These are phyloP conservation scores for Holacanthella duospinosa DNA, from an alignment of 2,888 invertebrate species.

Conservation along the genomic window DNA sequence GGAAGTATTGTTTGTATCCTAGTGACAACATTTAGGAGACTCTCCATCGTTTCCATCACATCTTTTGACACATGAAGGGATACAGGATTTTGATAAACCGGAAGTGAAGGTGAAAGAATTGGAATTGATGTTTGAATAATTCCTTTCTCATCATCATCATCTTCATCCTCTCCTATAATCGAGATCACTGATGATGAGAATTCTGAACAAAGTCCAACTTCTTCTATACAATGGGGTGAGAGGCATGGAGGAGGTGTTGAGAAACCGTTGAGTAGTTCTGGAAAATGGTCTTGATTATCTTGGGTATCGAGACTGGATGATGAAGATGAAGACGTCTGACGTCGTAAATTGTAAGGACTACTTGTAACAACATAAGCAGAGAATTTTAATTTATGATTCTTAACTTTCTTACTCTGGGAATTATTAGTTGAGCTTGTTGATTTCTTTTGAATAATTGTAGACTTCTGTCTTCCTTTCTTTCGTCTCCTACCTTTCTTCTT, in stretches of 20 bases:
- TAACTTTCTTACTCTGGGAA: no score
- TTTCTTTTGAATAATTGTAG: no score
- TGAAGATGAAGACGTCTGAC: not conserved
- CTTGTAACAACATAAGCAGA: not conserved
- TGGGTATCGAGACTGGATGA: not conserved
- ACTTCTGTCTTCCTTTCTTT: not conserved
- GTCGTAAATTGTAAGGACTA: not conserved
- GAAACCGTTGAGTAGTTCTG: not conserved
- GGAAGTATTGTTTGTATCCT: no score
- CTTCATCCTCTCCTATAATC: no score
- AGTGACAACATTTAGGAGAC: not conserved
- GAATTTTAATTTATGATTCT: not conserved
- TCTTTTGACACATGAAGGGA: no score
- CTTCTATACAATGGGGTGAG: not conserved
- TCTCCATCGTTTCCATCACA: constrained; percentile 7
- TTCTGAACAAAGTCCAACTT: no score
- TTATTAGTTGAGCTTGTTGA: no score
- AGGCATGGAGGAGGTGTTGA: not conserved
- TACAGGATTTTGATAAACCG: no score
- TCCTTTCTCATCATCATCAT: no score
- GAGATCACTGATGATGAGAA: no score
- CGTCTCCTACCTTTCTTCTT: not conserved
- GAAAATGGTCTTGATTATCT: not conserved
- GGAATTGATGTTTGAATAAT: not conserved
- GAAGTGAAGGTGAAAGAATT: constrained; percentile 4